These are phyloP conservation scores for Procavia capensis DNA, from an alignment of 2,113 vertebrate species.

Conservation along the genomic window DNA sequence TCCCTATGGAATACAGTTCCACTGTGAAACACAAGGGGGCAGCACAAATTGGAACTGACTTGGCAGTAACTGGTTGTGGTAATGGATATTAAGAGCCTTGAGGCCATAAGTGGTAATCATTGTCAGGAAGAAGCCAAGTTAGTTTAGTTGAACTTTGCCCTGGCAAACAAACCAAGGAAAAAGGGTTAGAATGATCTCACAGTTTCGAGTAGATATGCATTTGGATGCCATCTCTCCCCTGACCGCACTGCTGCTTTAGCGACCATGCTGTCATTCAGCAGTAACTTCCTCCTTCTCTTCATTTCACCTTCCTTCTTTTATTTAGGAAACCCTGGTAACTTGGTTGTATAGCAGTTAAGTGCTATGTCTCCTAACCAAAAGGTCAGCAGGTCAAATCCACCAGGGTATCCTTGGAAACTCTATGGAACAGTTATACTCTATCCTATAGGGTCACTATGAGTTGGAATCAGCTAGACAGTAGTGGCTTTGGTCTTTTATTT, in stretches of 20 bases:
- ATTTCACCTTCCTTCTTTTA: too few relatives aligned
- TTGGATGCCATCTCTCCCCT: background rate
- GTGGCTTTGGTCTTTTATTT: background rate
- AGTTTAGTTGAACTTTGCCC: background rate
- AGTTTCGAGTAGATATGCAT: background rate
- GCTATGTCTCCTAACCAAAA: too few relatives aligned
- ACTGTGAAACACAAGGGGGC: background rate
- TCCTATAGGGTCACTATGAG: too few relatives aligned
- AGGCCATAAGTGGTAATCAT: background rate
- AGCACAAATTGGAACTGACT: background rate
- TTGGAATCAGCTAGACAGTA: too few relatives aligned
- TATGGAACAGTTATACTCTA: too few relatives aligned
- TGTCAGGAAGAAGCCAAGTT: conserved; percentile 32
- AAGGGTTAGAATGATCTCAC: conserved; percentile 16
- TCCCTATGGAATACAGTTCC: background rate
- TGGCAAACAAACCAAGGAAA: background rate
- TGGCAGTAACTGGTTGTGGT: background rate
- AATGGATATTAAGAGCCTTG: background rate
- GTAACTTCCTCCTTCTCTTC: background rate
- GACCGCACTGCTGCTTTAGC: background rate
- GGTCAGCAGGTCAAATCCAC: too few relatives aligned
- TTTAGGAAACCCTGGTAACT: too few relatives aligned
- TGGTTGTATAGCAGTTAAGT: too few relatives aligned
- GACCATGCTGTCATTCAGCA: background rate
- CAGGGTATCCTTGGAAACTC: too few relatives aligned